These are phyloP conservation scores for Xenentodon cancila DNA, from an alignment of 2,797 vertebrate species.

Conservation along the genomic window DNA sequence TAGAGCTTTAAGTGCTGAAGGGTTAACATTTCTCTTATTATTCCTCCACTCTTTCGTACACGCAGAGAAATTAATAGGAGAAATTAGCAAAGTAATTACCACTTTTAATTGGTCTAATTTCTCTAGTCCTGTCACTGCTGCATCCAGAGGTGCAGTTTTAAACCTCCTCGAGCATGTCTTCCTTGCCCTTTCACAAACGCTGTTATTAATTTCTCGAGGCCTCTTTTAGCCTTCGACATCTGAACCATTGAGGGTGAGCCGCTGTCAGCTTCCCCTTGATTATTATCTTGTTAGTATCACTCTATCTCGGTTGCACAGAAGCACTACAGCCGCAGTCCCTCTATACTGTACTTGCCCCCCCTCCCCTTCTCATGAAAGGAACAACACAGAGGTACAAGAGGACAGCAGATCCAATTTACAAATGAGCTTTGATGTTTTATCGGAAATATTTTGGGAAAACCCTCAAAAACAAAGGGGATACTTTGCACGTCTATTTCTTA, in stretches of 20 bases:
- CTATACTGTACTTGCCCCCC: conserved; percentile 9
- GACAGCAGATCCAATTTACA: conserved; percentile 50
- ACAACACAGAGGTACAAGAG: conserved; percentile 33
- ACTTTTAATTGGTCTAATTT: conserved; percentile 87
- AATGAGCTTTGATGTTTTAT: conserved; percentile 26
- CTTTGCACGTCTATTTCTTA: no score
- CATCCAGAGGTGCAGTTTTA: conserved; percentile 74
- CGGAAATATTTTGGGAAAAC: no score
- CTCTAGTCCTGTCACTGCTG: conserved; percentile 83
- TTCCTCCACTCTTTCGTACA: conserved; percentile 77
- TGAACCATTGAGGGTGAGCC: conserved; percentile 72
- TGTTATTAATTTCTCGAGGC: conserved; percentile 82
- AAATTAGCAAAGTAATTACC: conserved; percentile 88
- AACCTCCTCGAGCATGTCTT: conserved; percentile 56
- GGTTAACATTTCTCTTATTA: conserved; percentile 80
- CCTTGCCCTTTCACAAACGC: conserved; percentile 70
- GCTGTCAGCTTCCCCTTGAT: conserved; percentile 77
- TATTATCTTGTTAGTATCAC: conserved; percentile 67
- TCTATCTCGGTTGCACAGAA: conserved; percentile 38
- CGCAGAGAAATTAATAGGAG: conserved; percentile 83
- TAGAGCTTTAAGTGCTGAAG: conserved; percentile 54
- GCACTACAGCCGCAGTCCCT: conserved; percentile 30
- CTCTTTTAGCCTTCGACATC: conserved; percentile 83
- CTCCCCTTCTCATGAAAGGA: conserved; percentile 29
- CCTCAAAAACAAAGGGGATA: no score